These are phyloP conservation scores for Eucidaris tribuloides DNA, from an alignment of 35 echinoderm and acorn worm genomes.

Conservation along the genomic window DNA sequence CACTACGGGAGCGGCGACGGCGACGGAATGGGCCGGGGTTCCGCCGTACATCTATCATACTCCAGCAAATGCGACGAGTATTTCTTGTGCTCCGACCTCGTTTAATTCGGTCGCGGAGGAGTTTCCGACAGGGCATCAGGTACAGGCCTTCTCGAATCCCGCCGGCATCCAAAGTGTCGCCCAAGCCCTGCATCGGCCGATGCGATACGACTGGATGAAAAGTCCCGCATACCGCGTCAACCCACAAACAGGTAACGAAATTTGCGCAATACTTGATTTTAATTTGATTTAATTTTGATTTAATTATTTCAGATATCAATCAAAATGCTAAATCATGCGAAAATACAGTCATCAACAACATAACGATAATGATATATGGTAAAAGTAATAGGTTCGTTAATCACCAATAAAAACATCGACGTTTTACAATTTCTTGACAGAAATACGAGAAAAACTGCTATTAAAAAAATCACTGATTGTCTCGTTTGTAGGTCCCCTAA, in stretches of 20 bases:
- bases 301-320: not conserved
- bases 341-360: no score
- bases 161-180: conserved; percentile 1
- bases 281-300: not conserved
- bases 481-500: no score
- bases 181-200: conserved; percentile 2
- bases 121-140: not conserved
- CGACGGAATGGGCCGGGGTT: not conserved
- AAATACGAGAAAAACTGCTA: no score
- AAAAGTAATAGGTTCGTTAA: no score
- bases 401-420: no score
- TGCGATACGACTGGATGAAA: conserved; percentile 26
- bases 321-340: no score
- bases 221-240: conserved; percentile 11
- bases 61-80: not conserved
- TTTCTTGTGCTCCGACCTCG: not conserved
- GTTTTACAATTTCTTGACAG: no score
- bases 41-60: conserved; percentile 1
- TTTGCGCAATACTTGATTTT: not conserved
- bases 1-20: not conserved
- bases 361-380: no score
- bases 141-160: not conserved
- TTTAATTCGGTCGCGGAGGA: not conserved
- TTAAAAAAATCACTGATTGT: no score
- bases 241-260: conserved; percentile 28